Evolutionary conservation across 1,140 invertebrate species (phyloP).

Genomic region (Bombyx mori): DNA sequence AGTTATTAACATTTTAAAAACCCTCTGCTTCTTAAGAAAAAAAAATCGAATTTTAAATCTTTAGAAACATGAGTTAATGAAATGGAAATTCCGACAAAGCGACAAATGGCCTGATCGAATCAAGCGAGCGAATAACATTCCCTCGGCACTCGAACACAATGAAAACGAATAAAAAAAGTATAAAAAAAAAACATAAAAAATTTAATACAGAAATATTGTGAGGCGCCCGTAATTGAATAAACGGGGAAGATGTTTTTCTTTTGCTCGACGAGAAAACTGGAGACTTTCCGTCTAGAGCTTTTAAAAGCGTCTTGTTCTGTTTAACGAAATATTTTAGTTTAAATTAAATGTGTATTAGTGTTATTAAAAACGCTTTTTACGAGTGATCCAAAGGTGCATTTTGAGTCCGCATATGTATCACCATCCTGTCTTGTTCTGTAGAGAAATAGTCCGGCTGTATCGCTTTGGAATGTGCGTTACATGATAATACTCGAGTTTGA

Average conservation of each 20-base stretch:
- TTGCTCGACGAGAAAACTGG: constrained; percentile 32
- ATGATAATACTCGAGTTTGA: no score
- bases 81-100: background rate
- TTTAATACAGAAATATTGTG: constrained; percentile 40
- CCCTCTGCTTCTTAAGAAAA: no score
- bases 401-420: no score
- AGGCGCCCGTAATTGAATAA: constrained; percentile 53
- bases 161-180: constrained; percentile 50
- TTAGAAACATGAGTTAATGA: no score
- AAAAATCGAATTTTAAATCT: no score
- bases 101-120: constrained; percentile 17
- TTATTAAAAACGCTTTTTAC: no score
- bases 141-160: constrained; percentile 32
- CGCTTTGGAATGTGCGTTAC: no score
- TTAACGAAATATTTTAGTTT: constrained; percentile 60
- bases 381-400: no score
- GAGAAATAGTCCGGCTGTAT: no score
- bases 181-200: constrained; percentile 17
- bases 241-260: constrained; percentile 31
- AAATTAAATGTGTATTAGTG: no score
- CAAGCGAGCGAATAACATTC: constrained; percentile 29
- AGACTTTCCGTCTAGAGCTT: constrained; percentile 15
- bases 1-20: no score
- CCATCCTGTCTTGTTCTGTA: no score
- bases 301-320: constrained; percentile 64